These are phyloP conservation scores for Octopus sinensis DNA, from an alignment of 1,140 invertebrate genomes.

Conservation along the genomic window DNA sequence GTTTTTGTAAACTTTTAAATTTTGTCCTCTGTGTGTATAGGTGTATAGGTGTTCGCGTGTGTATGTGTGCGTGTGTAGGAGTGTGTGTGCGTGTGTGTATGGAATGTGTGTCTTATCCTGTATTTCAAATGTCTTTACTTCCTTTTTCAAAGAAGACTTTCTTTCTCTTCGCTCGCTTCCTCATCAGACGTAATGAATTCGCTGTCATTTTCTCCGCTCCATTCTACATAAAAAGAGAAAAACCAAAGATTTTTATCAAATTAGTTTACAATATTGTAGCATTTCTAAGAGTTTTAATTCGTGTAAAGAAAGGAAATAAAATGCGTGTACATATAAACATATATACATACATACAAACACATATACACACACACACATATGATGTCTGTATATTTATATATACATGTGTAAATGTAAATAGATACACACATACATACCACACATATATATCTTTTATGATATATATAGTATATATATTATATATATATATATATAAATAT, in stretches of 20 bases:
- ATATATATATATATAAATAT: too few relatives aligned
- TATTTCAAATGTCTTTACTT: neutral
- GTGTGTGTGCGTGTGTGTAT: neutral
- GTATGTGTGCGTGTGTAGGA: neutral
- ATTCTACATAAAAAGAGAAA: constrained; percentile 2
- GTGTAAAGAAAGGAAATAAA: too few relatives aligned
- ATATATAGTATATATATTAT: too few relatives aligned
- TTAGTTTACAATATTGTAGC: neutral
- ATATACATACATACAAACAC: too few relatives aligned
- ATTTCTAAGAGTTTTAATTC: neutral
- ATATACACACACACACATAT: too few relatives aligned
- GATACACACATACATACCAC: too few relatives aligned
- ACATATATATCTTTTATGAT: too few relatives aligned
- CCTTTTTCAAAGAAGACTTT: neutral
- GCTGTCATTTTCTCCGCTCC: neutral
- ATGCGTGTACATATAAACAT: too few relatives aligned
- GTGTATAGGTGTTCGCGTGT: neutral
- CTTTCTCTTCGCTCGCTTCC: neutral
- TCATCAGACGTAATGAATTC: neutral
- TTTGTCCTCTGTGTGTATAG: neutral
- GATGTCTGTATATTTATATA: too few relatives aligned
- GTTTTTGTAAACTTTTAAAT: too few relatives aligned
- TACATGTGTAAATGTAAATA: too few relatives aligned
- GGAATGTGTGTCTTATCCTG: neutral
- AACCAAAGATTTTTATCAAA: neutral